Base-by-base conservation (phyloP, 1,140 invertebrate species). In the Chironomus tepperi region DNA sequence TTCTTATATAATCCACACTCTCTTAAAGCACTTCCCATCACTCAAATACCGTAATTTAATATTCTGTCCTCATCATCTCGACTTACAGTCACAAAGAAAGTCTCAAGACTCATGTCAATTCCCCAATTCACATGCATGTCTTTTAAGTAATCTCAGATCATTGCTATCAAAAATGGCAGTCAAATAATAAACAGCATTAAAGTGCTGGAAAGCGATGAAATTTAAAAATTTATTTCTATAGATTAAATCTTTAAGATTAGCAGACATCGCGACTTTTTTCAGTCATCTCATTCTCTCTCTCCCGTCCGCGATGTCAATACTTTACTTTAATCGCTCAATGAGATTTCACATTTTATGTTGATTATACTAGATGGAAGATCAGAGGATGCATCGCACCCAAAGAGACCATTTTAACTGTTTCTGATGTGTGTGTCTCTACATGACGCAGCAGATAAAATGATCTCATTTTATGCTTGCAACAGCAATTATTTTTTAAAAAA, bases 401-500 rank as follows among this genome's bases (percentile, higher is more conserved):
- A 47, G 43, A 10, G 15, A 47, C 8, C 2, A 47, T 15, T 47
- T 47, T 47, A 34, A 34, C 24, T 34, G 24, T 34, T 34, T 34
- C 47, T 57, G 47, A n/a, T n/a, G 12, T 57, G 2, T 47, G 12
- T 57, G 47, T n/a, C 12, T 57, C 12, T 12, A 1, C 43, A 57
- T 5, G 47, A 57, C 12, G 10, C 47, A 57, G 5, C 1, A 57
- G 47, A 57, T 57, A 12, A 57, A 57, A 57, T 15, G 47, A 57
- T 57, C 47, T 57, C 12, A 57, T 70, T 70, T 70, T n/a, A 1
- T 19, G 65, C 65, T 2, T 70, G 65, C 16, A 70, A 70, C 65
- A 21, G 65, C 65, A 70, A 70, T 70, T 70, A 70, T 70, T 70
- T 67, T 70, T 19, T 34, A 34, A 34, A 34, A 34, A 34, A 70